Base-by-base conservation (phyloP, 2,113 vertebrate genomes). In the Mormoops blainvillei region DNA sequence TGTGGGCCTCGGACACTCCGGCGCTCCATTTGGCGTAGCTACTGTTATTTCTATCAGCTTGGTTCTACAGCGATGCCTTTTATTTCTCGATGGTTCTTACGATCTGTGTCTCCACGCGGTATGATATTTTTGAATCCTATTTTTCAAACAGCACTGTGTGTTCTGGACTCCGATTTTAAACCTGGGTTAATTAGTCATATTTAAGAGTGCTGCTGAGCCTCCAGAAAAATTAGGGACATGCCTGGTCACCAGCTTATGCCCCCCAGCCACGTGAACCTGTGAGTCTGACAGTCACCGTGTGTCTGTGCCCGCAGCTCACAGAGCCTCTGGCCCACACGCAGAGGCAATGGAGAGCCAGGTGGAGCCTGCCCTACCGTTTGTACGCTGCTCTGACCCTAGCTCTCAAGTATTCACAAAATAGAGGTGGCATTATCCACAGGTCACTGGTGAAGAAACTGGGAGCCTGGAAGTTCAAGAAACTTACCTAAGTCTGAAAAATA, bases 341-440 rank as follows among this genome's bases (percentile, higher is more conserved):
- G 45, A 54, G 15, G 38, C 26, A 7, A 33, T 1, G 31, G 26
- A 7, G 16, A 50, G 11, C 26, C 18, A 11, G 5, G 1, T 1
- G 8, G n/a, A 54, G 43, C 3, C 10, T 4, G 5, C 7, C 7
- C 10, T 7, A 16, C 13, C 5, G 7, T 8, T 12, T 8, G 15
- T 43, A 8, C 18, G 2, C 4, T 1, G 0, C 13, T 2, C 22
- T 20, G 7, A 14, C 22, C 31, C 41, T 86, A 24, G 45, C 28
- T 11, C 22, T 68, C 6, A 28, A 18, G 2, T 5, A 28, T 3
- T 26, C 36, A 24, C 41, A 36, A 48, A 33, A 74, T 12, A 2
- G 7, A 80, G 10, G 0, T 5, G 18, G 15, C 19, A 13, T 33
- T 20, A 31, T 4, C 11, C 8, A 68, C 48, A 88, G 19, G 73